A percentile compares a stretch with the other conserved stretches of the same genome.
Conservation (phyloP, 2,797 vertebrate genomes). For the Hylomyscus alleni region DNA sequence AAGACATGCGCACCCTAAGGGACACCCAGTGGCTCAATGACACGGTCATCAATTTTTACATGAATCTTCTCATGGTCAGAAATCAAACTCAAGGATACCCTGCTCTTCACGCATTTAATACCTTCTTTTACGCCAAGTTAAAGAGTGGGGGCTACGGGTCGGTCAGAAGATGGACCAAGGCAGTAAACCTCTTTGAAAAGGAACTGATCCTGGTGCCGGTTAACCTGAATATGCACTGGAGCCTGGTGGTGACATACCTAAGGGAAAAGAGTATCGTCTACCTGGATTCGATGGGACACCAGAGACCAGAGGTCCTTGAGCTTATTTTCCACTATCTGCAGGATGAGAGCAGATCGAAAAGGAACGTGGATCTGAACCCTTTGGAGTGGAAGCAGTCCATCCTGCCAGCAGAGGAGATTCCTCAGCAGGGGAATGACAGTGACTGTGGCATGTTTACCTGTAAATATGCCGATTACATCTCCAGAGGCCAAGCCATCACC, state of each 20-base stretch:
- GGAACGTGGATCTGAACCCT: not conserved
- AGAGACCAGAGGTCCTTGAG: too few relatives aligned
- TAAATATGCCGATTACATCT: not conserved
- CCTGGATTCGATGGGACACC: not conserved
- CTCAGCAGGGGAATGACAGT: not conserved
- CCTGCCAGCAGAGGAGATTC: not conserved
- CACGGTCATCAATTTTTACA: slow-evolving; percentile 98
- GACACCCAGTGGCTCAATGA: slow-evolving; percentile 95
- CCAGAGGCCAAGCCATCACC: not conserved
- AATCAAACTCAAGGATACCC: slow-evolving; percentile 87
- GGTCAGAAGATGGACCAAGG: slow-evolving; percentile 95
- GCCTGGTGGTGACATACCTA: slow-evolving; percentile 88
- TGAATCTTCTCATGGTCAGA: slow-evolving; percentile 92
- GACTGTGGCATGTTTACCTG: not conserved
- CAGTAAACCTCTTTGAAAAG: slow-evolving; percentile 93
- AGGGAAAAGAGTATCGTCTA: not conserved
- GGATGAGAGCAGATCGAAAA: not conserved
- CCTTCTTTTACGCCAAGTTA: slow-evolving; percentile 95
- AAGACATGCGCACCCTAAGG: slow-evolving; percentile 93
- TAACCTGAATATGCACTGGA: slow-evolving; percentile 94
- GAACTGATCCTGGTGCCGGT: slow-evolving; percentile 95
- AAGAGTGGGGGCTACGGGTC: slow-evolving; percentile 89
- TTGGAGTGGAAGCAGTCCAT: not conserved
- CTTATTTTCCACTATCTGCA: not conserved
- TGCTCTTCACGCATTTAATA: slow-evolving; percentile 93